Conservation (phyloP, 2,113 vertebrate species). For the Amphiprion percula region DNA sequence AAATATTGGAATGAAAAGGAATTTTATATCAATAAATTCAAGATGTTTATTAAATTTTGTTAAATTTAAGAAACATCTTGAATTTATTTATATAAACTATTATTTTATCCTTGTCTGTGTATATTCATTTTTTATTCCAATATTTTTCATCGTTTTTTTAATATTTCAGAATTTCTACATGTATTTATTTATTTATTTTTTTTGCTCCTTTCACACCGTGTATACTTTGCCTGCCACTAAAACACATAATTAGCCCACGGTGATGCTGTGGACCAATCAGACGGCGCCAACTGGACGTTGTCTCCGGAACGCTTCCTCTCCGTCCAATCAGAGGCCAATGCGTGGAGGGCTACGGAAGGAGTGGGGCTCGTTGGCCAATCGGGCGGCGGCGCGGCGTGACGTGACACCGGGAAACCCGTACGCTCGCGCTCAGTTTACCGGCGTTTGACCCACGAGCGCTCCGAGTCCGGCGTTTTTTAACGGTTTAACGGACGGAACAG, state of each 20-base stretch:
- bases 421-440: constrained; percentile 57
- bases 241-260: neutral
- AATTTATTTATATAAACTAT: too few species aligned
- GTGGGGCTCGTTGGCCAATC: constrained; percentile 79
- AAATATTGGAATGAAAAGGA: too few species aligned
- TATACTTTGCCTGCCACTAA: neutral
- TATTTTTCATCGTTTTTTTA: too few species aligned
- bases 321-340: constrained; percentile 67
- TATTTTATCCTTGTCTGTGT: too few species aligned
- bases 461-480: neutral
- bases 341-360: constrained; percentile 52
- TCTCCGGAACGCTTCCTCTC: constrained; percentile 8
- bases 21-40: too few species aligned
- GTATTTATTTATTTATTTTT: neutral
- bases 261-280: constrained; percentile 85
- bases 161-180: too few species aligned
- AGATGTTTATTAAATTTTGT: too few species aligned
- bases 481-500: neutral
- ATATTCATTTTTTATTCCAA: too few species aligned
- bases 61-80: too few species aligned
- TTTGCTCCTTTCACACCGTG: neutral
- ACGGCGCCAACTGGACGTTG: constrained; percentile 91
- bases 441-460: constrained; percentile 46
- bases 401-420: constrained; percentile 55
- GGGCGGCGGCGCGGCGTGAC: constrained; percentile 40